Conservation (phyloP, 2,888 invertebrate genomes). For the Tuberolachnus salignus region DNA sequence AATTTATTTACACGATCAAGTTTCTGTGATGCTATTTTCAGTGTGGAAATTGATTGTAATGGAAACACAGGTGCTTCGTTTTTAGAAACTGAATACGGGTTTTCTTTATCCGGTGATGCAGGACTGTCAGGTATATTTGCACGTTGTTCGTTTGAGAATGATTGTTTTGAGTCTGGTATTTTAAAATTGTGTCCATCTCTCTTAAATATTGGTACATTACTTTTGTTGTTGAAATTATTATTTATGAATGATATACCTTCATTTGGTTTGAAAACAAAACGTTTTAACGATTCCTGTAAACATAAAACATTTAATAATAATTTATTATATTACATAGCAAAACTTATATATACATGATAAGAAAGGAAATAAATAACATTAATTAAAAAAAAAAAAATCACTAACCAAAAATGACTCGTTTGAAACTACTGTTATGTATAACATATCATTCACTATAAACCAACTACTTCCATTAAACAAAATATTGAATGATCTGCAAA, state of each 20-base stretch:
- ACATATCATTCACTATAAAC: slow-evolving; percentile 84
- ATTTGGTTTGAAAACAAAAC: slow-evolving; percentile 8
- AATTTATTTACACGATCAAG: not conserved
- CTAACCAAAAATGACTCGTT: slow-evolving; percentile 67
- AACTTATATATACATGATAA: not conserved
- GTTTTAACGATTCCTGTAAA: slow-evolving; percentile 42
- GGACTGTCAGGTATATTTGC: not conserved
- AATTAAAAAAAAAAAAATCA: not conserved
- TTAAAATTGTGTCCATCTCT: slow-evolving; percentile 19
- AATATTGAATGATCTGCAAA: slow-evolving; percentile 78
- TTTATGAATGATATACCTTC: no score
- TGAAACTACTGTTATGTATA: slow-evolving; percentile 78
- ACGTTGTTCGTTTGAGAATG: not conserved
- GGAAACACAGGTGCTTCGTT: not conserved
- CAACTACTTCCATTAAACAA: slow-evolving; percentile 80
- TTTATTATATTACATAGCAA: not conserved
- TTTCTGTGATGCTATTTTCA: not conserved
- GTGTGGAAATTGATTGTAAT: not conserved
- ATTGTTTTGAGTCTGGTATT: slow-evolving; percentile 26
- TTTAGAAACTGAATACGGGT: slow-evolving; percentile 3
- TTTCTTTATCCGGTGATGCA: not conserved
- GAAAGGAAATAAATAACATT: no score
- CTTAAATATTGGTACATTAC: slow-evolving; percentile 30
- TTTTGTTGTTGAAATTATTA: not conserved
- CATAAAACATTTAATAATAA: slow-evolving; percentile 4